Evolutionary conservation across 2,888 invertebrate species (phyloP), one percentile per base, ranked within the genome.

Genomic region (Nomada ruficornis): DNA sequence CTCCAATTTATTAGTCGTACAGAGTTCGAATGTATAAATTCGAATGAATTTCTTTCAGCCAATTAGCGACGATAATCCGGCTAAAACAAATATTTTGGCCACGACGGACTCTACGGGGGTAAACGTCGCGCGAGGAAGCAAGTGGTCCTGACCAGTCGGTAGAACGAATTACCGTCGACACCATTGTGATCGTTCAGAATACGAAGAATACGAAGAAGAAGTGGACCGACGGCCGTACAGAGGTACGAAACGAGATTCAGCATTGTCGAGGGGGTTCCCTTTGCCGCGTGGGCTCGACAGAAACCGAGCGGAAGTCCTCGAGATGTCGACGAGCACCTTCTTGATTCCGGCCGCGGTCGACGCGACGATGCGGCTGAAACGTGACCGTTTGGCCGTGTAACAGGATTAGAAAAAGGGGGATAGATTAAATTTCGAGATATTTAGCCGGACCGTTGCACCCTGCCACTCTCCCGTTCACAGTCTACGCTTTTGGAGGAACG

Each of bases 401-500:
- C 90, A 90, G 91, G 92, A 92, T 92, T 92, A 92, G 80, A 20
- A 13, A 29, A 15, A 76, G 77, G 69, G 78, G 82, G 68, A 83
- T 74, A 91, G 92, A 92, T 92, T 92, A 92, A 88, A 90, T 90
- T 74, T 86, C 83, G 81, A 91, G 91, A 92, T 91, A 91, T 90
- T 92, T 89, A 89, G 88, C 76, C 78, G 80, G 75, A 74, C 75
- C 75, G 26, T 57, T 44, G 23, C 44, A 13, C 76, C 73, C 67
- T 44, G 23, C 44, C 23, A 13, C 50, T 29, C 18, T 42, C 64
- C 54, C 54, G n/a, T 26, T 52, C 57, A 29, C 63, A 26, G 18
- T 26, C 42, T 42, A 29, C 70, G 26, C 18, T 18, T 47, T n/a
- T 50, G 20, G n/a, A 29, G 70, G 13, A 2, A 63, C 26, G 68